A percentile compares a stretch with the other conserved stretches of the same genome.
phyloP scores from a whole-genome alignment of 2,888 invertebrate genomes.

The Disparrhopalites patrizii region DNA sequence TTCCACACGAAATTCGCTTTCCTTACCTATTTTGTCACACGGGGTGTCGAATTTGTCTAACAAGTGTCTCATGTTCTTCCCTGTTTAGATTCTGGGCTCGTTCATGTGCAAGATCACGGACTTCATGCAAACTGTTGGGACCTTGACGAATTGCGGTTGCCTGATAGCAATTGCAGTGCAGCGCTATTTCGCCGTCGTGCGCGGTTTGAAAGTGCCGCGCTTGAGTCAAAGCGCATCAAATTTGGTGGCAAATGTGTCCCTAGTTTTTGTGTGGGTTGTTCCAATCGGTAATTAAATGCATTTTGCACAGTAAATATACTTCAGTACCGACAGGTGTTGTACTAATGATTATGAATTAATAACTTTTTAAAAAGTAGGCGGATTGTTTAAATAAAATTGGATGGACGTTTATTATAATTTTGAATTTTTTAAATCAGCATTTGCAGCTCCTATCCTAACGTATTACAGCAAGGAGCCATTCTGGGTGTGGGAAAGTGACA shows the following conservation, averaged over 20 bases:
- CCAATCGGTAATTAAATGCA: constrained; percentile 20
- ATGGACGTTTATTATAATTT: not conserved
- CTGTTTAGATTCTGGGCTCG: constrained; percentile 32
- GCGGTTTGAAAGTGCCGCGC: constrained; percentile 23
- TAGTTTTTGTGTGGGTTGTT: constrained; percentile 24
- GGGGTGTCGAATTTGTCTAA: not conserved
- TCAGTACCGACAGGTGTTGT: not conserved
- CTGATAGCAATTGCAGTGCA: constrained; percentile 40
- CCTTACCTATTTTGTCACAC: not conserved
- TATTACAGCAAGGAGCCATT: constrained; percentile 29
- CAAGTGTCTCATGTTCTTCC: not conserved
- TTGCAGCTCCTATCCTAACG: constrained; percentile 32
- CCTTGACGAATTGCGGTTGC: constrained; percentile 35
- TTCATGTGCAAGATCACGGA: constrained; percentile 36
- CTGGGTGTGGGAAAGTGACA: constrained; percentile 15
- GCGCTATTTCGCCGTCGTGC: constrained; percentile 36
- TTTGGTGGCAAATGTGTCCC: not conserved
- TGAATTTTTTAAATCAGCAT: not conserved
- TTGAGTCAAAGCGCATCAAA: constrained; percentile 1
- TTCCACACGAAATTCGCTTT: too few species aligned
- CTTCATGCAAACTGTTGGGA: constrained; percentile 32
- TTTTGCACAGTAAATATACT: not conserved
- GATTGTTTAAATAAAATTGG: not conserved
- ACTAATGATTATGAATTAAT: not conserved
- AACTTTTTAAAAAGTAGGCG: not conserved